Conservation (phyloP, 2,888 invertebrate genomes). For the Torymus auratus region DNA sequence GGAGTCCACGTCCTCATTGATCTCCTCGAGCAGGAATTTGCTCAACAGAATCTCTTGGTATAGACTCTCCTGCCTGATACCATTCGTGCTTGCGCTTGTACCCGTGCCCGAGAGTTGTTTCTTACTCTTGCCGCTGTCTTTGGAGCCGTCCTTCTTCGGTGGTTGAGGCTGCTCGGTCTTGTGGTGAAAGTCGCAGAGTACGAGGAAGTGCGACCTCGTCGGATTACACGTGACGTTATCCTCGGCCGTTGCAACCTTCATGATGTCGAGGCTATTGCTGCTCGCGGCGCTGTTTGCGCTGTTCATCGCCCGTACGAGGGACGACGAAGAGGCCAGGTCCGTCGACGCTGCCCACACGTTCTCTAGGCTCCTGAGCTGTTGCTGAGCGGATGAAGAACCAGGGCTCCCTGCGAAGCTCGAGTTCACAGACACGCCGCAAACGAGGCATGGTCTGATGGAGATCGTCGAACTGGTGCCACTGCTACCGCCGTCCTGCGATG, state of each 20-base stretch:
- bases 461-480: slow-evolving; percentile 41
- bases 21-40: slow-evolving; percentile 74
- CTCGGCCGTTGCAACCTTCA: slow-evolving; percentile 73
- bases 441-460: slow-evolving; percentile 77
- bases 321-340: slow-evolving; percentile 72
- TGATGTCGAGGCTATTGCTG: slow-evolving; percentile 77
- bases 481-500: slow-evolving; percentile 60
- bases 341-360: slow-evolving; percentile 74
- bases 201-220: slow-evolving; percentile 78
- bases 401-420: slow-evolving; percentile 8
- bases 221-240: slow-evolving; percentile 63
- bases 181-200: slow-evolving; percentile 85
- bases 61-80: slow-evolving; percentile 72
- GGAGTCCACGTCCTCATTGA: slow-evolving; percentile 74
- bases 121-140: slow-evolving; percentile 75
- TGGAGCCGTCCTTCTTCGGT: slow-evolving; percentile 73
- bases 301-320: slow-evolving; percentile 85
- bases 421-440: slow-evolving; percentile 78
- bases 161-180: slow-evolving; percentile 78
- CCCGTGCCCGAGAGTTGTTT: slow-evolving; percentile 77
- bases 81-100: slow-evolving; percentile 78
- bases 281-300: slow-evolving; percentile 83
- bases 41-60: slow-evolving; percentile 74
- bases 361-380: slow-evolving; percentile 71
- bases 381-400: slow-evolving; percentile 62